These are phyloP conservation scores for Balanococcus diminutus DNA, from an alignment of 2,888 invertebrate genomes.

Conservation along the genomic window DNA sequence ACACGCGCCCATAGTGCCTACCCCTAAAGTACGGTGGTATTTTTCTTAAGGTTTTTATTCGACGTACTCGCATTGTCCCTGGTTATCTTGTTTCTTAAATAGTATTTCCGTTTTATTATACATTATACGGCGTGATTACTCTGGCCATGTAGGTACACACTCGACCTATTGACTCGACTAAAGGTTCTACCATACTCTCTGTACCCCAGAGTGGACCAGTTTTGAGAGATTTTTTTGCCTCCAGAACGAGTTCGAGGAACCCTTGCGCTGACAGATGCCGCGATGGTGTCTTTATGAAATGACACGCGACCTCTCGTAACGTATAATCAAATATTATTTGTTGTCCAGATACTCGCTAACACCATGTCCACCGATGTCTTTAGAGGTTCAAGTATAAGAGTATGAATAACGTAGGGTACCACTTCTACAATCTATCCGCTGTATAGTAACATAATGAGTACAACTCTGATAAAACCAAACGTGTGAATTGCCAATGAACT, in stretches of 20 bases:
- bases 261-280: background rate
- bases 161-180: conserved; percentile 14
- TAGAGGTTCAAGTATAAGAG: background rate
- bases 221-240: background rate
- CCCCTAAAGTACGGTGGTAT: background rate
- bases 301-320: conserved; percentile 11
- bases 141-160: background rate
- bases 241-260: background rate
- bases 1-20: background rate
- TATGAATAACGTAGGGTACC: background rate
- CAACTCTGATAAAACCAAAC: background rate
- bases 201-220: background rate
- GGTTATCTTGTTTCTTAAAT: conserved; percentile 14
- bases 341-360: background rate
- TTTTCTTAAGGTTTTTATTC: background rate
- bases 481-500: conserved; percentile 27
- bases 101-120: conserved; percentile 28
- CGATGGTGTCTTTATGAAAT: background rate
- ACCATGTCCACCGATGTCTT: background rate
- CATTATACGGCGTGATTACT: background rate
- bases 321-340: background rate
- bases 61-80: background rate
- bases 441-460: background rate
- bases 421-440: background rate
- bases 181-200: background rate